Evolutionary conservation across 1,140 invertebrate genomes (phyloP), one percentile per base, ranked within the genome.

Genomic region (Ditylenchus dipsaci): DNA sequence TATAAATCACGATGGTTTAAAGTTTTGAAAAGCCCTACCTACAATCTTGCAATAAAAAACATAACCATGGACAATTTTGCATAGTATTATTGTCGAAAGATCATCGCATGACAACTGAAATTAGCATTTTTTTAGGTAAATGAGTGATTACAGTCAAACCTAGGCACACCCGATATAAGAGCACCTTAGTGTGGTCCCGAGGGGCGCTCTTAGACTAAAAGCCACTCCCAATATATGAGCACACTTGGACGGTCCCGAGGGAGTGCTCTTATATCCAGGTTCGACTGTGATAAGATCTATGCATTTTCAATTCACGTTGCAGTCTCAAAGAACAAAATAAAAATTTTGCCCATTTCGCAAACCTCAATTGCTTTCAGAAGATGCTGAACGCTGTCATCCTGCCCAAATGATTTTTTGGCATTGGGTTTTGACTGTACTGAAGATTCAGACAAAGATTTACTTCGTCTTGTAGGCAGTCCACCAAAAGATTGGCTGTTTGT

Each of bases 291-390:
- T n/a, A n/a, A n/a, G n/a, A n/a, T n/a, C n/a, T n/a, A n/a, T n/a
- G n/a, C n/a, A n/a, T n/a, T n/a, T n/a, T n/a, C n/a, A n/a, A n/a
- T n/a, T n/a, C n/a, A n/a, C n/a, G n/a, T n/a, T n/a, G n/a, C n/a
- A n/a, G n/a, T n/a, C n/a, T n/a, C n/a, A n/a, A n/a, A n/a, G n/a
- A n/a, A n/a, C n/a, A n/a, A n/a, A n/a, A n/a, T n/a, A 38, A 38
- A 38, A 38, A 3, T 19, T 63, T 67, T 26, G 38, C 38, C 1
- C 38, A 30, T 15, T 30, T 26, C n/a, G 15, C 45, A 23, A 27
- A 75, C 63, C 59, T 75, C 71, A 58, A 72, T 72, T 13, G 72
- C 72, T 57, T 69, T 69, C 9, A 69, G 47, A n/a, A 69, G 53
- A 30, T 38, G 65, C 38, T 21, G 42, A 38, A 69, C n/a, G 15